Conservation (phyloP, 2,797 vertebrate species). For the Catamblyrhynchus diadema region DNA sequence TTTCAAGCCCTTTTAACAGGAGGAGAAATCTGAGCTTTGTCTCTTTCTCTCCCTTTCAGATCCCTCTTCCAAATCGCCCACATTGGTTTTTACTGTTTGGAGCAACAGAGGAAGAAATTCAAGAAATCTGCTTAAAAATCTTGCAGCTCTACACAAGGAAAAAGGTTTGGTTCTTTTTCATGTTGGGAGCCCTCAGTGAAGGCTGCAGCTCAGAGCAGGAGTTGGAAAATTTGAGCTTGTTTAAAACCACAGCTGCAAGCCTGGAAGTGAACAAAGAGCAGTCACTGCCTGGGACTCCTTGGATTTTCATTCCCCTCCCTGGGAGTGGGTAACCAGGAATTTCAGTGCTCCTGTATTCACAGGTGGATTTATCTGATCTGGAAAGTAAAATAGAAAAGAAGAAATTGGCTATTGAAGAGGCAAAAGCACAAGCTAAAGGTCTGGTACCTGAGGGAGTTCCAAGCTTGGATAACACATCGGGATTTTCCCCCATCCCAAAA, state of each 20-base stretch:
- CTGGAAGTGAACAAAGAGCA: background rate
- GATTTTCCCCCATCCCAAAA: conserved; percentile 82
- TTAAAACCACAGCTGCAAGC: background rate
- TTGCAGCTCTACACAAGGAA: conserved; percentile 80
- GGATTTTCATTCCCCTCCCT: background rate
- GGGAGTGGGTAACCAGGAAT: background rate
- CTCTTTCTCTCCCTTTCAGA: conserved; percentile 62
- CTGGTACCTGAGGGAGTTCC: conserved; percentile 72
- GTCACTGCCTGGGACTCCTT: background rate
- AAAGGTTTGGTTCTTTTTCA: conserved; percentile 66
- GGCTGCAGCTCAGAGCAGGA: background rate
- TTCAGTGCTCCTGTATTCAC: background rate
- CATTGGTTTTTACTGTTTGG: conserved; percentile 87
- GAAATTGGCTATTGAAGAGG: conserved; percentile 89
- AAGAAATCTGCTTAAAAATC: conserved; percentile 81
- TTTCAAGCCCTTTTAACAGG: background rate
- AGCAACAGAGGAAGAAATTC: conserved; percentile 81
- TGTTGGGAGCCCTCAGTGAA: background rate
- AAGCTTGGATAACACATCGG: conserved; percentile 63
- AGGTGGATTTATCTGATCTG: conserved; percentile 78
- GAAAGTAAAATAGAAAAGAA: conserved; percentile 93
- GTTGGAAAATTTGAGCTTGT: background rate
- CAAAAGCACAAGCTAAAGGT: conserved; percentile 92
- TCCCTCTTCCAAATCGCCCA: conserved; percentile 82
- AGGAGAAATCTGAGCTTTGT: background rate